Conservation (phyloP, 2,888 invertebrate species). For the Mesoligia furuncula region DNA sequence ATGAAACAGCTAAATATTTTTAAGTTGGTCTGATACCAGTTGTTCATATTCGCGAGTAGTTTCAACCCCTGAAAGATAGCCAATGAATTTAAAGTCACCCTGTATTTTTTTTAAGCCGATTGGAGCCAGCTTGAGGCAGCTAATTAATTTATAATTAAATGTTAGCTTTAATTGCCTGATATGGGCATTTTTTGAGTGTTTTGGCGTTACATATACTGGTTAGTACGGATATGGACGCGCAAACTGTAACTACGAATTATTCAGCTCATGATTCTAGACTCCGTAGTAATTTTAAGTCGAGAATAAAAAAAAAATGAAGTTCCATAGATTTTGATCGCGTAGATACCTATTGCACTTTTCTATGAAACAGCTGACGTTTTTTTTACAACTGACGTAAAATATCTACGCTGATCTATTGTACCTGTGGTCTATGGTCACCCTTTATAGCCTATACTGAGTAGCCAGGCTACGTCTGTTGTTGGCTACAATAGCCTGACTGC, state of each 20-base stretch:
- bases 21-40: not conserved
- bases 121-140: slow-evolving; percentile 29
- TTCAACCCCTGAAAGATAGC: not conserved
- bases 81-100: not conserved
- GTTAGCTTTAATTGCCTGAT: not conserved
- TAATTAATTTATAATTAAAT: slow-evolving; percentile 17
- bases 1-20: not conserved
- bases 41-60: no score
- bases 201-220: not conserved
- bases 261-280: not conserved
- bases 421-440: no score
- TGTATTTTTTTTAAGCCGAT: slow-evolving; percentile 23
- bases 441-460: not conserved
- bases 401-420: no score
- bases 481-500: not conserved
- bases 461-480: not conserved
- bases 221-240: not conserved
- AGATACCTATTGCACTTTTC: no score
- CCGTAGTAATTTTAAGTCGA: not conserved
- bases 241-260: not conserved
- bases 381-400: no score
- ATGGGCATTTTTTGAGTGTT: not conserved
- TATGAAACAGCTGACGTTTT: no score
- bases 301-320: not conserved
- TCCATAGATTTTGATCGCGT: not conserved